Evolutionary conservation across 2,113 vertebrate genomes (phyloP).

Genomic region (Ceuthmochares aereus): DNA sequence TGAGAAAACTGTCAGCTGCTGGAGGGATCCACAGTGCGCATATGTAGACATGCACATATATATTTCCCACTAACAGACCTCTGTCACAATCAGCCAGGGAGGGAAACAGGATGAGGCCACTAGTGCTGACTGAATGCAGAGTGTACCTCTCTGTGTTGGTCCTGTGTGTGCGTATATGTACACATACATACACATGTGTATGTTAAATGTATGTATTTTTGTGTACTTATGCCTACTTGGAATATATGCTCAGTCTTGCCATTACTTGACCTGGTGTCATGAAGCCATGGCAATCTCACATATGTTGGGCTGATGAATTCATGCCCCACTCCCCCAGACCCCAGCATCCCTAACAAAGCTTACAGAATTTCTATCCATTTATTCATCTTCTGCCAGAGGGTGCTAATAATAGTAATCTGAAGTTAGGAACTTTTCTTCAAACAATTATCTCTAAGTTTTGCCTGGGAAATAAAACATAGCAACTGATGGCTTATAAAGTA

Average conservation of each 20-base stretch:
- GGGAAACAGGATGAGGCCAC: not conserved
- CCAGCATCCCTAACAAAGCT: not conserved
- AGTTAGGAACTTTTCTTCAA: not conserved
- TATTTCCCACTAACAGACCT: not conserved
- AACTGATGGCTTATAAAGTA: not conserved
- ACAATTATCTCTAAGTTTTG: not conserved
- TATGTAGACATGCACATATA: not conserved
- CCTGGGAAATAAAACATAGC: not conserved
- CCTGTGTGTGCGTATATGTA: fast-evolving
- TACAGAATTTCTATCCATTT: not conserved
- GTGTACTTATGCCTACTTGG: not conserved
- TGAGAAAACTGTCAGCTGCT: not conserved
- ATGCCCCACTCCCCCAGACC: fast-evolving
- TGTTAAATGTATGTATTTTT: not conserved
- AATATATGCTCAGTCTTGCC: not conserved
- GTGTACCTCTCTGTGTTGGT: not conserved
- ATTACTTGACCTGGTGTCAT: not conserved
- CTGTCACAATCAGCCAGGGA: not conserved
- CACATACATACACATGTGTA: fast-evolving
- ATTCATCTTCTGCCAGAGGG: not conserved
- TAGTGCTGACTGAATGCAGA: not conserved
- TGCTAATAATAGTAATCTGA: not conserved
- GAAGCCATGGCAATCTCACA: not conserved
- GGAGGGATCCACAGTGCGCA: not conserved
- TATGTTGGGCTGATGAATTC: not conserved